These are phyloP conservation scores for Caenorhabditis sulstoni DNA, from an alignment of 2,888 invertebrate genomes.

Conservation along the genomic window DNA sequence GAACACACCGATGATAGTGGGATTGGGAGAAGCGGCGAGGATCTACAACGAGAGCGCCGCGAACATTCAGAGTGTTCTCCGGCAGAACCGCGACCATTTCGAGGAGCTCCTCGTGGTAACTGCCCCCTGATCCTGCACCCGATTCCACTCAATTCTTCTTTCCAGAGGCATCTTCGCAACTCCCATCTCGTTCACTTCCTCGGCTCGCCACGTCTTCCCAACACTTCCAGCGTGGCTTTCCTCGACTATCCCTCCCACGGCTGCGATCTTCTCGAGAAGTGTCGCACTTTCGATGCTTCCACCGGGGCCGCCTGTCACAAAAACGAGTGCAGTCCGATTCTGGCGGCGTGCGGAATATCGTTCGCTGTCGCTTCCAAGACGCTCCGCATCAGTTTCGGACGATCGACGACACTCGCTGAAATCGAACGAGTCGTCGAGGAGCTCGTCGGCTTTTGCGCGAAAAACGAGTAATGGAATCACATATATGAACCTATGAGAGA, in stretches of 20 bases:
- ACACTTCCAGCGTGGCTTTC: slow-evolving; percentile 82
- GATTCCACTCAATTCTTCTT: too few relatives aligned
- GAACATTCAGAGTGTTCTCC: slow-evolving; percentile 80
- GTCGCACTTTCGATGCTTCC: slow-evolving; percentile 82
- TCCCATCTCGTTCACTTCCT: slow-evolving; percentile 80
- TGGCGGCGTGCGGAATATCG: slow-evolving; percentile 83
- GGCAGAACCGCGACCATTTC: slow-evolving; percentile 81
- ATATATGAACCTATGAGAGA: not conserved
- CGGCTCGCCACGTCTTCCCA: slow-evolving; percentile 81
- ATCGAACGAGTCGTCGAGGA: slow-evolving; percentile 51
- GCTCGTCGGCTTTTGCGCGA: slow-evolving; percentile 37
- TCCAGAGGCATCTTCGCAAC: slow-evolving; percentile 79
- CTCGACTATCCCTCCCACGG: slow-evolving; percentile 80
- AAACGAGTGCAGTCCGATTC: slow-evolving; percentile 81
- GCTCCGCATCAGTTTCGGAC: slow-evolving; percentile 83
- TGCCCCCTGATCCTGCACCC: too few relatives aligned
- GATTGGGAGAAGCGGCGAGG: slow-evolving; percentile 83
- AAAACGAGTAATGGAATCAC: not conserved
- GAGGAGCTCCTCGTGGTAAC: slow-evolving; percentile 81
- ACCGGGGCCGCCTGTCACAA: slow-evolving; percentile 84
- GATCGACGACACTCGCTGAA: slow-evolving; percentile 81
- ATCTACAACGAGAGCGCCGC: slow-evolving; percentile 81
- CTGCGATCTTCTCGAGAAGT: slow-evolving; percentile 80
- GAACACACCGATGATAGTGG: slow-evolving; percentile 84
- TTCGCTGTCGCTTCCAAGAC: slow-evolving; percentile 82